Evolutionary conservation across 2,888 invertebrate genomes (phyloP), one percentile per base, ranked within the genome.

Genomic region (Polyommatus iphigenia): DNA sequence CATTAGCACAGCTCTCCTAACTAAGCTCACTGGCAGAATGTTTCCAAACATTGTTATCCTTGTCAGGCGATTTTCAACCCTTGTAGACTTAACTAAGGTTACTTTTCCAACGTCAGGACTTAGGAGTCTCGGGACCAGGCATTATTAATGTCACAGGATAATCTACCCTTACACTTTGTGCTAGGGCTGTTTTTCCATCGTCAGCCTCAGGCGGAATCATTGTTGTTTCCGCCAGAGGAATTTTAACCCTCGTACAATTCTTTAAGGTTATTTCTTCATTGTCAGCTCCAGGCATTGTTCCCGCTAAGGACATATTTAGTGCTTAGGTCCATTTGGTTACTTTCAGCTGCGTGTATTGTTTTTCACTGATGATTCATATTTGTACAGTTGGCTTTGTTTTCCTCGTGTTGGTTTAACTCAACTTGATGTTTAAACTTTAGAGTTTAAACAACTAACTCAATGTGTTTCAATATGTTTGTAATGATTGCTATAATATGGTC

Each of bases 301-400:
- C 36, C 71, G 8, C 18, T 20, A 20, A 72, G 72, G 72, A 72
- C 41, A 41, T 72, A 41, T 72, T 72, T 41, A 72, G 72, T 36
- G 72, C 41, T 72, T 41, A 72, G n/a, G 71, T 71, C 71, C 32
- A 72, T 72, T 72, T 72, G 72, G 72, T 41, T 72, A 41, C 72
- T 72, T 72, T 72, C 36, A 72, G 41, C 10, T 41, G 36, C 41
- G 41, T 41, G n/a, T 36, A 71, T 36, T 72, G 72, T 72, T 41
- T n/a, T n/a, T 72, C 36, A 41, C 32, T 72, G 62, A 62, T 62
- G 20, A 62, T 7, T 62, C 62, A 62, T 62, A 24, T 62, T 62
- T 62, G 13, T 24, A 20, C 62, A 62, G 24, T 24, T 54, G 54
- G 18, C 5, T 54, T 62, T 62, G 24, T 62, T 62, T 24, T 13